A percentile compares a stretch with the other conserved stretches of the same genome.
phyloP scores from a whole-genome alignment of 2,888 invertebrate genomes.

The Pollenia angustigena region DNA sequence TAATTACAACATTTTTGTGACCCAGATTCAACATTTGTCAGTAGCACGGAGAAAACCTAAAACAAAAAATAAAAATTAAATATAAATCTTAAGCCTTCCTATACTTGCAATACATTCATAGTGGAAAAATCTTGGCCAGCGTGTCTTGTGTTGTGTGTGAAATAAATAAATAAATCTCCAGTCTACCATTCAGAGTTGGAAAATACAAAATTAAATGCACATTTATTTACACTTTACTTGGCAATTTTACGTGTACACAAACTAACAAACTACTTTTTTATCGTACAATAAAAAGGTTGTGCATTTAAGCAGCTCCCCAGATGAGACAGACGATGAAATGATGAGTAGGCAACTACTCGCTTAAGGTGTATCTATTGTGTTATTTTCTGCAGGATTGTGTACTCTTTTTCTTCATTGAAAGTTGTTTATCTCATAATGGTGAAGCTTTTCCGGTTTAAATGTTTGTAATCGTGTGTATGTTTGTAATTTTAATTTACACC shows the following conservation, averaged over 20 bases:
- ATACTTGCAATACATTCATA: neutral
- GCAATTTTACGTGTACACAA: constrained; percentile 29
- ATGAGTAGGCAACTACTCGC: constrained; percentile 4
- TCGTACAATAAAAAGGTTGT: constrained; percentile 7
- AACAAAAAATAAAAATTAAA: constrained; percentile 35
- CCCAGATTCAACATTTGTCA: constrained; percentile 69
- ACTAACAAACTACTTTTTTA: neutral
- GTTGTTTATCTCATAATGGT: constrained; percentile 37
- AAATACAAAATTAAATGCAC: constrained; percentile 63
- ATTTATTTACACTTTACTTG: constrained; percentile 62
- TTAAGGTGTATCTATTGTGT: constrained; percentile 18
- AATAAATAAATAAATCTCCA: constrained; percentile 31
- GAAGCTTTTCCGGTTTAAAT: neutral
- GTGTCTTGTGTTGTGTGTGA: constrained; percentile 34
- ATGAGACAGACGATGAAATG: neutral
- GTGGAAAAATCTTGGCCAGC: constrained; percentile 40
- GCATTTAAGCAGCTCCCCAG: neutral
- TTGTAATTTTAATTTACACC: constrained; percentile 4
- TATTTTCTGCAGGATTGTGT: constrained; percentile 14
- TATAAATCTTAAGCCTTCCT: constrained; percentile 43
- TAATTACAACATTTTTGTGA: constrained; percentile 73
- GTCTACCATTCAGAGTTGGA: constrained; percentile 19
- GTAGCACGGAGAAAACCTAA: constrained; percentile 37
- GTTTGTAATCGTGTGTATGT: neutral
- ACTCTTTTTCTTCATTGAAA: constrained; percentile 20